phyloP scores from a whole-genome alignment of 2,113 vertebrate species.

The Xenopus borealis region DNA sequence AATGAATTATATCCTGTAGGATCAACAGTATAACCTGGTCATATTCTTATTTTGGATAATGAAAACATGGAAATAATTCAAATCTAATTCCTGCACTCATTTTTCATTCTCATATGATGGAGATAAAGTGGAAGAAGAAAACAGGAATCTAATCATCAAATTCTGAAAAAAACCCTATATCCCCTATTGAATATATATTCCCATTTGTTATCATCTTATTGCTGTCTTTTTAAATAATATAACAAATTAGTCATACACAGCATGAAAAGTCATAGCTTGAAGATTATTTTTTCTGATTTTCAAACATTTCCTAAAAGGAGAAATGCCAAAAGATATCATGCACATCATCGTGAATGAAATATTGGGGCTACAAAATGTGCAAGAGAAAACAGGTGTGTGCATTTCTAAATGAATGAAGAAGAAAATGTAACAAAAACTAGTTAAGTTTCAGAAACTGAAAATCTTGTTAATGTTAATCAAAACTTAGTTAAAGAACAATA shows the following conservation, averaged over 20 bases:
- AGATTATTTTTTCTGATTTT: slow-evolving; percentile 43
- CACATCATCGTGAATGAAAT: neutral
- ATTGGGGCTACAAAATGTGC: neutral
- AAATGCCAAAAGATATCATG: slow-evolving; percentile 16
- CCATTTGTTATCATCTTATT: slow-evolving; percentile 49
- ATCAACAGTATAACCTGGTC: slow-evolving; percentile 73
- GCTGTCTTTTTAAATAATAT: slow-evolving; percentile 44
- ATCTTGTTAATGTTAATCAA: too few relatives aligned
- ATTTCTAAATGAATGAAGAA: neutral
- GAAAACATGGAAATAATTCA: slow-evolving; percentile 57
- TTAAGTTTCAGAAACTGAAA: too few relatives aligned
- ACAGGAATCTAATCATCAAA: slow-evolving; percentile 51
- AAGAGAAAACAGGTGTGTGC: neutral
- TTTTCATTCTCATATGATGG: slow-evolving; percentile 49
- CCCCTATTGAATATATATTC: slow-evolving; percentile 45
- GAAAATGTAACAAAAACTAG: too few relatives aligned
- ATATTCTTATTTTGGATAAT: slow-evolving; percentile 56
- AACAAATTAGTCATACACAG: slow-evolving; percentile 28
- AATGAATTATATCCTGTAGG: slow-evolving; percentile 66
- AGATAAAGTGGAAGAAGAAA: slow-evolving; percentile 53
- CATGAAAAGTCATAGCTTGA: slow-evolving; percentile 46
- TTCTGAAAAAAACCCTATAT: slow-evolving; percentile 28
- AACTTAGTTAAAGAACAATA: too few relatives aligned
- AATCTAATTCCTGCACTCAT: slow-evolving; percentile 47
- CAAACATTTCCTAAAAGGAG: slow-evolving; percentile 22